Percentiles rank a stretch among this genome's conserved stretches.
Evolutionary conservation across 2,888 invertebrate genomes (phyloP).

Genomic region (Osedax fenrisi): DNA sequence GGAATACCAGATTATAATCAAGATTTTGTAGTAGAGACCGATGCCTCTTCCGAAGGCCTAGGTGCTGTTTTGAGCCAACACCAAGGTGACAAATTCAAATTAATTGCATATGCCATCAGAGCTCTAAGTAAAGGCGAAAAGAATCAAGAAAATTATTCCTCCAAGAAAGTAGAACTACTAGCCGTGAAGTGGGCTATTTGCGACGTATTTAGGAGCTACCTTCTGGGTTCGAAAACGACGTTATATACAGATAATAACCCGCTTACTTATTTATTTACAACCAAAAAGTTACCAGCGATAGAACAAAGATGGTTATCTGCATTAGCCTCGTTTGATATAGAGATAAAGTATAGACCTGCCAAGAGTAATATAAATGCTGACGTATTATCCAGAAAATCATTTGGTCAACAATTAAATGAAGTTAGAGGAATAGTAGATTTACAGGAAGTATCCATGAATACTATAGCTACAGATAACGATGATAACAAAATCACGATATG

Average conservation of each 20-base stretch:
- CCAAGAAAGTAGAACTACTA: not conserved
- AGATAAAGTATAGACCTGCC: not conserved
- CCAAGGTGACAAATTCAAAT: not conserved
- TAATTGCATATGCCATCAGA: not conserved
- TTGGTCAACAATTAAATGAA: not conserved
- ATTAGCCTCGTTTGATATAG: not conserved
- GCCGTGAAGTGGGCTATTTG: not conserved
- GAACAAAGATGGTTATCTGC: not conserved
- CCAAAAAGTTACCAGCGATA: not conserved
- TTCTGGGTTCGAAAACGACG: not conserved
- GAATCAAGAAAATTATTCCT: not conserved
- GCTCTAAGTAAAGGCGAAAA: not conserved
- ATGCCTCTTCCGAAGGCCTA: not conserved
- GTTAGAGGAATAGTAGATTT: not conserved
- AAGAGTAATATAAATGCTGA: not conserved
- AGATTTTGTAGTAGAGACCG: not conserved
- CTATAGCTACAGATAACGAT: not conserved
- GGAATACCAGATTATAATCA: not conserved
- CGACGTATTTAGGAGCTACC: not conserved
- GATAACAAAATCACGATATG: not conserved
- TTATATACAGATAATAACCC: not conserved
- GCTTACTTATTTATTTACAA: not conserved
- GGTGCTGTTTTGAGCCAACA: not conserved
- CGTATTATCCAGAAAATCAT: not conserved
- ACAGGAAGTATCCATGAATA: not conserved